phyloP scores from a whole-genome alignment of 2,888 invertebrate species.

The Baronia brevicornis region DNA sequence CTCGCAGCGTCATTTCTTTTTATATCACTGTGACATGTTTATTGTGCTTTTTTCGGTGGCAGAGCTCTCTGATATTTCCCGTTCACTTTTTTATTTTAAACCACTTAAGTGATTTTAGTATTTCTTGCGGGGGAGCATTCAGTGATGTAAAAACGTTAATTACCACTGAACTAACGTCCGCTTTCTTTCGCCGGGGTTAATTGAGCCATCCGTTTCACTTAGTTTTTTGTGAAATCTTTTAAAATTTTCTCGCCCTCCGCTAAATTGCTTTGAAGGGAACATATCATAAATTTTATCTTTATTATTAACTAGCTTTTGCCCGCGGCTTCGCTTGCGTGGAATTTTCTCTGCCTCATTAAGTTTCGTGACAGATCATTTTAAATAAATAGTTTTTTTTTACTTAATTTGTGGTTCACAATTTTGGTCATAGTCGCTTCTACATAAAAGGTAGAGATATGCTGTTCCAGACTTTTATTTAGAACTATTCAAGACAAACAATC shows the following conservation, averaged over 20 bases:
- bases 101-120: slow-evolving; percentile 24
- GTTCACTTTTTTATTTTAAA: slow-evolving; percentile 7
- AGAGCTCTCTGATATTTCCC: slow-evolving; percentile 16
- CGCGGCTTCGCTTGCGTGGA: too few species aligned
- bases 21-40: slow-evolving; percentile 24
- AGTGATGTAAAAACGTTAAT: slow-evolving; percentile 26
- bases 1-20: slow-evolving; percentile 51
- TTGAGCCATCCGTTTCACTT: slow-evolving; percentile 21
- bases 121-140: slow-evolving; percentile 24
- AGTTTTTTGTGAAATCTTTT: slow-evolving; percentile 13
- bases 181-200: slow-evolving; percentile 19
- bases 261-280: too few species aligned
- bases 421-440: too few species aligned
- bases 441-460: too few species aligned
- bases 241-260: slow-evolving; percentile 9
- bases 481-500: too few species aligned
- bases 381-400: too few species aligned
- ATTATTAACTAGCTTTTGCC: too few species aligned
- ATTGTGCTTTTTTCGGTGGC: slow-evolving; percentile 16
- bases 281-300: too few species aligned
- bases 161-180: slow-evolving; percentile 25
- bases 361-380: too few species aligned
- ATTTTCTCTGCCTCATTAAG: too few species aligned
- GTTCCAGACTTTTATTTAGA: too few species aligned
- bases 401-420: too few species aligned